Conservation (phyloP, 92 coral and sea anemone species). For the Zoanthus sansibaricus region DNA sequence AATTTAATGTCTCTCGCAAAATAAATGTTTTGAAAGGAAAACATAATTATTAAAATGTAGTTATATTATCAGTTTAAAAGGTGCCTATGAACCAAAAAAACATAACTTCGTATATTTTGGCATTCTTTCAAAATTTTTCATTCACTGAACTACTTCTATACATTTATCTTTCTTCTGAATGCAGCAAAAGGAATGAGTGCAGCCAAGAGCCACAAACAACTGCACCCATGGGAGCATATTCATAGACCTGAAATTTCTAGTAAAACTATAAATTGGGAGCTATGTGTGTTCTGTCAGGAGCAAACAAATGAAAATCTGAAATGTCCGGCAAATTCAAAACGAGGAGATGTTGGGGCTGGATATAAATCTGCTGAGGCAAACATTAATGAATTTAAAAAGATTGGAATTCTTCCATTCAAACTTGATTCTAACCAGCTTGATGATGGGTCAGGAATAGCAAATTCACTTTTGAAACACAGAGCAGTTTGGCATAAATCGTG, state of each 20-base stretch:
- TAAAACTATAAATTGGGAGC: conserved; percentile 25
- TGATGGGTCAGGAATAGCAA: conserved; percentile 23
- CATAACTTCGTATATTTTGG: too few relatives aligned
- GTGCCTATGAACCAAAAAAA: too few relatives aligned
- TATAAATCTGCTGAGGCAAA: conserved; percentile 38
- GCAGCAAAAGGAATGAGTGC: not conserved
- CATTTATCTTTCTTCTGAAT: not conserved
- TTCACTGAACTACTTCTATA: too few relatives aligned
- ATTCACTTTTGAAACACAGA: not conserved
- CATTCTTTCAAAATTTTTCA: too few relatives aligned
- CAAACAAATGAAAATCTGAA: conserved; percentile 18
- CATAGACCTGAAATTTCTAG: conserved; percentile 12
- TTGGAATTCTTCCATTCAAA: conserved; percentile 27
- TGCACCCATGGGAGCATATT: conserved; percentile 1
- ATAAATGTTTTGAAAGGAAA: too few relatives aligned
- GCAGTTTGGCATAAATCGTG: conserved; percentile 24
- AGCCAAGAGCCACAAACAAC: conserved; percentile 11
- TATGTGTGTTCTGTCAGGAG: conserved; percentile 5
- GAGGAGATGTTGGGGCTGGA: conserved; percentile 39
- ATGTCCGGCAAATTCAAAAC: conserved; percentile 49
- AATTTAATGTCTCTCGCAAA: not conserved
- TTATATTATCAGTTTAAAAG: too few relatives aligned
- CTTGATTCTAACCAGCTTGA: not conserved
- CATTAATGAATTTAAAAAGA: conserved; percentile 11
- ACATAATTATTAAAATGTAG: too few relatives aligned